These are phyloP conservation scores for Caretta caretta DNA, from an alignment of 2,113 vertebrate genomes.

Conservation along the genomic window DNA sequence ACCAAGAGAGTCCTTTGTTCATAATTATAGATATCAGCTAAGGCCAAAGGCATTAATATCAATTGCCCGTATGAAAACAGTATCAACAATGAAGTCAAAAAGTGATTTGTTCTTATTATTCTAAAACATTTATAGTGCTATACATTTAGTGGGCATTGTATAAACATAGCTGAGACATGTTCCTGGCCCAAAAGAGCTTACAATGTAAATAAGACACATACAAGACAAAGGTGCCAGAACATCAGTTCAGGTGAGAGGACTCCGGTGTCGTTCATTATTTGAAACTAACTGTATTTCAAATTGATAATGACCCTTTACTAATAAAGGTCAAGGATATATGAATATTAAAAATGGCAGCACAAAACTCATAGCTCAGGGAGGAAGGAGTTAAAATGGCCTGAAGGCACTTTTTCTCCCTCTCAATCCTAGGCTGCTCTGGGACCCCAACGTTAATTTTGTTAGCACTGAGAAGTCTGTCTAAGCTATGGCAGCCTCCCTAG, in stretches of 20 bases:
- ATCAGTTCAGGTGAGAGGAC: not conserved
- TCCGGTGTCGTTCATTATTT: not conserved
- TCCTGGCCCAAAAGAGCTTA: slow-evolving; percentile 4
- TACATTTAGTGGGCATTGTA: not conserved
- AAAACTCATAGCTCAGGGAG: not conserved
- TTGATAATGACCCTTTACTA: not conserved
- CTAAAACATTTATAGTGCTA: not conserved
- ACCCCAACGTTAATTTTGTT: not conserved
- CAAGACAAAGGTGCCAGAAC: slow-evolving; percentile 3
- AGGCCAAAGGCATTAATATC: not conserved
- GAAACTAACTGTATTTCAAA: not conserved
- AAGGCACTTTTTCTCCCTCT: not conserved
- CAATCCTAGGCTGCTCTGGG: not conserved
- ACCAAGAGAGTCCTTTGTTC: not conserved
- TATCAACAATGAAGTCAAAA: not conserved
- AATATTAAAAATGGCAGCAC: not conserved
- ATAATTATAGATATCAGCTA: not conserved
- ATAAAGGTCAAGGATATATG: not conserved
- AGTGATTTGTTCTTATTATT: slow-evolving; percentile 26
- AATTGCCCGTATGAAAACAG: not conserved
- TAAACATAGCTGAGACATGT: slow-evolving; percentile 33
- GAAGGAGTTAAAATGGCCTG: not conserved
- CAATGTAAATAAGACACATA: slow-evolving; percentile 15
- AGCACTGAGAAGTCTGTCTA: not conserved
- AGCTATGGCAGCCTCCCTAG: not conserved